phyloP scores from a whole-genome alignment of 2,113 vertebrate genomes.

The Columbina picui region DNA sequence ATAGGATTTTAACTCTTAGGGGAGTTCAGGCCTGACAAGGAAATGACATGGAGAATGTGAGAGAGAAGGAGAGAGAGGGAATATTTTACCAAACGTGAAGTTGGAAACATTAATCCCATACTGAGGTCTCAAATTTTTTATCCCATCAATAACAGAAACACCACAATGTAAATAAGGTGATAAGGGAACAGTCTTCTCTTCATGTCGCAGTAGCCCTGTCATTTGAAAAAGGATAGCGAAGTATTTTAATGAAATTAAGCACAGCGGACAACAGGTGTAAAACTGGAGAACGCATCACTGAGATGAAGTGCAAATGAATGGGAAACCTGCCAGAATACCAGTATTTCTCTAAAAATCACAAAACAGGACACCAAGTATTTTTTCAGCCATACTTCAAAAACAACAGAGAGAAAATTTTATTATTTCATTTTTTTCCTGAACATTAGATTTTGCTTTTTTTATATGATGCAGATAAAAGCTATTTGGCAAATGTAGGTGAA shows the following conservation, averaged over 20 bases:
- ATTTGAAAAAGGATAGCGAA: background rate
- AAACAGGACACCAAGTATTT: background rate
- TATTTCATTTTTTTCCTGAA: conserved; percentile 22
- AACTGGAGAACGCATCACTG: background rate
- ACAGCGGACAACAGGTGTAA: background rate
- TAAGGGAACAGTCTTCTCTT: background rate
- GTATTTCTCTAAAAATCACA: background rate
- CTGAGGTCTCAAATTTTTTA: background rate
- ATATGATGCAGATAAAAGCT: conserved; percentile 52
- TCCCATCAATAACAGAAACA: background rate
- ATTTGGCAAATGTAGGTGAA: conserved; percentile 53
- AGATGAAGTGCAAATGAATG: background rate
- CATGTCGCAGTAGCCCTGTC: background rate
- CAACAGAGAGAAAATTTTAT: background rate
- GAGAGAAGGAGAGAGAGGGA: background rate
- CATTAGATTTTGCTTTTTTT: conserved; percentile 39
- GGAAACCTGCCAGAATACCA: background rate
- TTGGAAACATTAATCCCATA: background rate
- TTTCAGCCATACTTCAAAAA: background rate
- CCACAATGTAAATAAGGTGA: background rate
- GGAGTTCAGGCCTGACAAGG: background rate
- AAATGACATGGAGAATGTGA: background rate
- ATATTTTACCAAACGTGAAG: background rate
- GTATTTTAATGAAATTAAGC: background rate
- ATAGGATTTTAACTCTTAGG: background rate